Evolutionary conservation across 1,140 invertebrate genomes (phyloP).

Genomic region (Dryas iulia): DNA sequence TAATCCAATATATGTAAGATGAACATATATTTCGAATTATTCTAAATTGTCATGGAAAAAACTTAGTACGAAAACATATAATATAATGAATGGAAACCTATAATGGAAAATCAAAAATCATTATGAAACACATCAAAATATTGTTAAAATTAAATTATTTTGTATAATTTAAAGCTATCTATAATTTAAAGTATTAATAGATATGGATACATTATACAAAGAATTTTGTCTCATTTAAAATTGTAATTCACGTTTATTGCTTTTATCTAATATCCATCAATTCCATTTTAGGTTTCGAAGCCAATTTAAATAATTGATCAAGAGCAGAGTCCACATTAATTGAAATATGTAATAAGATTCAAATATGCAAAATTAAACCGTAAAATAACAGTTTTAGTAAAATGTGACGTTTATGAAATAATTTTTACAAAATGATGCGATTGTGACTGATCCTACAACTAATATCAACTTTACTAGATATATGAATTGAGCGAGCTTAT

Average conservation of each 20-base stretch:
- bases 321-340: constrained; percentile 1
- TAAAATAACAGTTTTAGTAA: neutral
- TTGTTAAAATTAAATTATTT: constrained; percentile 55
- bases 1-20: constrained; percentile 23
- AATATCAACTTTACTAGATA: constrained; percentile 69
- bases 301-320: constrained; percentile 22
- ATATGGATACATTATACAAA: constrained; percentile 53
- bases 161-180: constrained; percentile 60
- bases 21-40: constrained; percentile 34
- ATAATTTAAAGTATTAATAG: constrained; percentile 31
- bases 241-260: constrained; percentile 55
- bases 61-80: constrained; percentile 62
- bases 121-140: neutral
- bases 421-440: neutral
- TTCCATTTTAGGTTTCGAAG: constrained; percentile 30
- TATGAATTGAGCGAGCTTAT: constrained; percentile 77
- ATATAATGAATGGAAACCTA: constrained; percentile 60
- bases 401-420: constrained; percentile 3
- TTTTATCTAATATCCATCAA: constrained; percentile 46
- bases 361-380: constrained; percentile 4
- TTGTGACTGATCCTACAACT: constrained; percentile 54
- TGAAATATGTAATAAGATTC: constrained; percentile 12
- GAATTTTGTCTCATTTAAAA: constrained; percentile 53
- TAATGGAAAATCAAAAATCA: constrained; percentile 30
- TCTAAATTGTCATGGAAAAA: constrained; percentile 71